Base-by-base conservation (phyloP, 2,113 vertebrate species). In the Myiopsitta monachus region DNA sequence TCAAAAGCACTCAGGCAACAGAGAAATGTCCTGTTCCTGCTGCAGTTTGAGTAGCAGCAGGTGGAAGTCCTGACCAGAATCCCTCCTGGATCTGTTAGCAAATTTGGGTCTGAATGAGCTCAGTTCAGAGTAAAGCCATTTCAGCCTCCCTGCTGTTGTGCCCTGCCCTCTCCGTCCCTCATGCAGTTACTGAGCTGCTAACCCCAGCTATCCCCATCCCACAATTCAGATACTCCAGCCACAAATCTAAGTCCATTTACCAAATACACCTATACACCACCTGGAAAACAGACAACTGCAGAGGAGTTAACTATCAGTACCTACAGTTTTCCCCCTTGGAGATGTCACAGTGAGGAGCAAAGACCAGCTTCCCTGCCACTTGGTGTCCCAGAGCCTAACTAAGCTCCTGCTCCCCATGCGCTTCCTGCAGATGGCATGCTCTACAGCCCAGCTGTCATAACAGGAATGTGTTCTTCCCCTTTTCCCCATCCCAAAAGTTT, bases 361-460 rank as follows among this genome's bases (percentile, higher is more conserved):
- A 52, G 27, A 27, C 4, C 0, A 0, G 10, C 57, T 63, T 46
- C 23, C 51, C 30, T 17, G 4, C 10, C 6, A 1, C 18, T 1
- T n/a, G 7, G 19, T 57, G 36, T 31, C 63, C 39, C 70, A 67
- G 46, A 30, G 28, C 51, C 55, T 9, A 5, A 76, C 12, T 0
- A 5, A 79, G 46, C 63, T 17, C 33, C 36, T 55, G 23, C 23
- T 54, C 31, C 39, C 12, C 0, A 7, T 7, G 9, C 39, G 19
- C 33, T 41, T 26, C 9, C 75, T 36, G 36, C 3, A 19, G n/a
- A 11, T 26, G 69, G 14, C 69, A 22, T 26, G 47, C n/a, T n/a
- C 55, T n/a, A n/a, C 33, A 59, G 18, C 49, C 52, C 11, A 14
- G 41, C 44, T 55, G 21, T 46, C 7, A 0, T 23, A 39, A 27